Percentiles rank a stretch among this genome's conserved stretches.
Conservation (phyloP, 2,888 invertebrate species). For the Nomada ruficornis region DNA sequence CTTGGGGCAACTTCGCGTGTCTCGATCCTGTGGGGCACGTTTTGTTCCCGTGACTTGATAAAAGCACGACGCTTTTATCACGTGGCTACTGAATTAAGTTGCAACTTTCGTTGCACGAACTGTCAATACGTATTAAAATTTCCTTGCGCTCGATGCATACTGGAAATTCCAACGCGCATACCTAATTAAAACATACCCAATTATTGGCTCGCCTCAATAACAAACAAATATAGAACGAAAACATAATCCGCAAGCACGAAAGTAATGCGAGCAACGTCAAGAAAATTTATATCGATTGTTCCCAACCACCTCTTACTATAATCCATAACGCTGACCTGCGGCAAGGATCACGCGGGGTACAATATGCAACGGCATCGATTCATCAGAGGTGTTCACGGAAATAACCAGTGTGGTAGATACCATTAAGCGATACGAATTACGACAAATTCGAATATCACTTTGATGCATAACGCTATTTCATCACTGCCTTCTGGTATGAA, state of each 20-base stretch:
- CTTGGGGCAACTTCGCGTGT: slow-evolving; percentile 54
- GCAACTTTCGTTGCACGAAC: slow-evolving; percentile 15
- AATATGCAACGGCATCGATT: slow-evolving; percentile 60
- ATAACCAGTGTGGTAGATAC: slow-evolving; percentile 54
- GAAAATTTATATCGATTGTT: slow-evolving; percentile 22
- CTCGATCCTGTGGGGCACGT: slow-evolving; percentile 51
- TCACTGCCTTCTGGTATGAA: slow-evolving; percentile 74
- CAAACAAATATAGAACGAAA: not conserved
- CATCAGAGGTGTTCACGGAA: slow-evolving; percentile 62
- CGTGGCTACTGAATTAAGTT: slow-evolving; percentile 34
- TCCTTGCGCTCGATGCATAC: not conserved
- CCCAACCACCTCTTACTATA: slow-evolving; percentile 17
- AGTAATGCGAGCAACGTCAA: not conserved
- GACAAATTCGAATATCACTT: slow-evolving; percentile 79
- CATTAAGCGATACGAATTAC: slow-evolving; percentile 77
- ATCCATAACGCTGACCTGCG: slow-evolving; percentile 28
- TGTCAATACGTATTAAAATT: not conserved
- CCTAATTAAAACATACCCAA: too few species aligned
- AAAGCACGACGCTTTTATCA: slow-evolving; percentile 42
- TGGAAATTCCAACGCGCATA: not conserved
- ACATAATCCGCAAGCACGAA: not conserved
- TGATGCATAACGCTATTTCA: slow-evolving; percentile 76
- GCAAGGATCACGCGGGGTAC: slow-evolving; percentile 29
- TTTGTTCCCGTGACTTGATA: slow-evolving; percentile 41
- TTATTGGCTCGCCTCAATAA: not conserved